Evolutionary conservation across 2,888 invertebrate genomes (phyloP), one percentile per base, ranked within the genome.

Genomic region (Tupiocoris notatus): DNA sequence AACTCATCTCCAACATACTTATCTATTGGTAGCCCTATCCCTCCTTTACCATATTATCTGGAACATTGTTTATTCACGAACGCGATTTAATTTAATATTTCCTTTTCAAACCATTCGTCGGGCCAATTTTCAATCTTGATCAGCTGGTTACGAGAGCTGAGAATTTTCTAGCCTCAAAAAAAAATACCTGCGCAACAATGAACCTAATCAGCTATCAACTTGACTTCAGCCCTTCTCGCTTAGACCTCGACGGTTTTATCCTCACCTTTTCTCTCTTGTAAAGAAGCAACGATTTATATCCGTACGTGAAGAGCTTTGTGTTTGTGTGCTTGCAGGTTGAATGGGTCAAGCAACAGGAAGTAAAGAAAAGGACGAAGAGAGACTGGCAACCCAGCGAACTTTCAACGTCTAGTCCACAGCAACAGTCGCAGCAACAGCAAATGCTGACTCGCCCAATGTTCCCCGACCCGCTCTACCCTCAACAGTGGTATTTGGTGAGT

Each of bases 401-500:
- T 57, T 73, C 73, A 56, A 75, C 66, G 65, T 58, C 65, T 16
- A 75, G 65, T 57, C 65, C 66, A 24, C 20, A 20, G 20, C 24
- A 23, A 17, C 39, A 39, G 39, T 39, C 61, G 16, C 18, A 23
- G 39, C 39, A 39, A 12, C 39, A 39, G 39, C 39, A 39, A 39
- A 3, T 39, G 39, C 39, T 39, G 39, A 23, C 22, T 24, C 59
- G 70, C 1, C 73, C 73, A 21, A 65, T 65, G 6, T 79, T 79
- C 57, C 91, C 93, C 16, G 96, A 96, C 86, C 96, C 96, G n/a
- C 88, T 95, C 81, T 98, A 92, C 88, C 91, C 92, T 83, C 94
- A 96, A 84, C 95, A 97, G 87, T 97, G 97, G 97, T 98, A 98
- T 84, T 87, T 97, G 92, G 96, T 97, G 86, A 90, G 96, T 90